Evolutionary conservation across 1,140 invertebrate genomes (phyloP).

Genomic region (Meloidogyne floridensis): DNA sequence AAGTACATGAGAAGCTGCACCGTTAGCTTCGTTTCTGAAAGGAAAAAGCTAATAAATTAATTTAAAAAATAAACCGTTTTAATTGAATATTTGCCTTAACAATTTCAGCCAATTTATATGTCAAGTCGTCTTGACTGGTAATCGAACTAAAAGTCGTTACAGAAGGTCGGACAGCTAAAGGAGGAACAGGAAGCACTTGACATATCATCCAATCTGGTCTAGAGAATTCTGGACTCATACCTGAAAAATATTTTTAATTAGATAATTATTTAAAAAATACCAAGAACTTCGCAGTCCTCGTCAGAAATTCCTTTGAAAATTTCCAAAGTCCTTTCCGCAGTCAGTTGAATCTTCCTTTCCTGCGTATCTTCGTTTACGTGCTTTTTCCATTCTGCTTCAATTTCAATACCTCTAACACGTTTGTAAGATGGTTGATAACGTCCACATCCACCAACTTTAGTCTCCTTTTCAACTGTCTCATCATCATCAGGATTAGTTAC

Average conservation of each 20-base stretch:
- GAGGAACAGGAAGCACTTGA: constrained; percentile 94
- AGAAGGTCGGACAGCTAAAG: constrained; percentile 85
- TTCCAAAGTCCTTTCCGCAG: constrained; percentile 91
- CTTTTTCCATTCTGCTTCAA: constrained; percentile 90
- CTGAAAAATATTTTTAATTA: constrained; percentile 31
- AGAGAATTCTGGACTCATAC: constrained; percentile 74
- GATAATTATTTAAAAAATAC: constrained; percentile 71
- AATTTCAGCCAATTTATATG: constrained; percentile 96
- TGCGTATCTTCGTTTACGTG: constrained; percentile 90
- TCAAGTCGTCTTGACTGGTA: constrained; percentile 96
- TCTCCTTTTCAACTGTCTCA: constrained; percentile 44
- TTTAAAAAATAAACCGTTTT: constrained; percentile 53
- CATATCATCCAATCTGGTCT: constrained; percentile 99
- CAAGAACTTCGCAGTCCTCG: constrained; percentile 91
- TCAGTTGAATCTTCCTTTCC: constrained; percentile 87
- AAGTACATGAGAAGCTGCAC: constrained; percentile 93
- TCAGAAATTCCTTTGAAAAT: constrained; percentile 95
- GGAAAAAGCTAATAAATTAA: background rate
- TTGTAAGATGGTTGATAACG: constrained; percentile 91
- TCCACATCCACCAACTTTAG: constrained; percentile 90
- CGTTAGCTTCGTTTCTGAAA: constrained; percentile 87
- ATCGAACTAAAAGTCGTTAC: constrained; percentile 99
- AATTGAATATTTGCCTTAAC: constrained; percentile 98
- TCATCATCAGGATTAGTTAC: constrained; percentile 42
- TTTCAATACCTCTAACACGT: constrained; percentile 79